phyloP scores from a whole-genome alignment of 2,113 vertebrate genomes.

The Ailurus styani region DNA sequence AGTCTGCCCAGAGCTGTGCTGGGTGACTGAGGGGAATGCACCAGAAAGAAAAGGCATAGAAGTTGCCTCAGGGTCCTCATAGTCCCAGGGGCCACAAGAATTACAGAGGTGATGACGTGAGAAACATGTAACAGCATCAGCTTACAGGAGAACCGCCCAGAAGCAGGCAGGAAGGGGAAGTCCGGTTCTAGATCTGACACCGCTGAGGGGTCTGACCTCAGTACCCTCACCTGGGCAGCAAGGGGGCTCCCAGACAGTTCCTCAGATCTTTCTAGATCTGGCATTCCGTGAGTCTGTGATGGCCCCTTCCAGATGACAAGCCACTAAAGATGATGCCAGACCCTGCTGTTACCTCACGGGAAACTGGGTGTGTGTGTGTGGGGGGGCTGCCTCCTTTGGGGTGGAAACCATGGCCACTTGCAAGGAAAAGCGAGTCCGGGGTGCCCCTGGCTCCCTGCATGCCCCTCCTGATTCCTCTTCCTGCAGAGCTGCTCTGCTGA shows the following conservation, averaged over 20 bases:
- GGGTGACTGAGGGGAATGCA: neutral
- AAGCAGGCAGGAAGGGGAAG: neutral
- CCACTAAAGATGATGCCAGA: neutral
- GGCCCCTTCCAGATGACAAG: too few species aligned
- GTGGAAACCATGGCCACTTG: fast-evolving
- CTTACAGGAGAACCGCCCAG: neutral
- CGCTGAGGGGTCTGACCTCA: neutral
- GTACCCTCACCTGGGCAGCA: neutral
- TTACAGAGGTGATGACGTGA: neutral
- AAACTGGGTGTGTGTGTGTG: neutral
- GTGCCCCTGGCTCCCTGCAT: fast-evolving
- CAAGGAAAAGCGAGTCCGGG: fast-evolving
- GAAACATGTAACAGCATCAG: neutral
- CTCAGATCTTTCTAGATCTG: neutral
- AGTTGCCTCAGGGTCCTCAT: neutral
- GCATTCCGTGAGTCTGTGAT: neutral
- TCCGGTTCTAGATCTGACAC: too few species aligned
- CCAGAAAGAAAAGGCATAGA: neutral
- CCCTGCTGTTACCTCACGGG: neutral
- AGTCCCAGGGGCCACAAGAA: neutral
- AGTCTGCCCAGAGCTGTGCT: neutral
- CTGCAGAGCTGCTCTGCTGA: neutral
- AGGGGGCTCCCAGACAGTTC: neutral
- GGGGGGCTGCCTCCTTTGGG: fast-evolving
- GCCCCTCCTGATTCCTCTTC: neutral